phyloP scores from a whole-genome alignment of 2,888 invertebrate species.

The Galerucella nymphaeae region DNA sequence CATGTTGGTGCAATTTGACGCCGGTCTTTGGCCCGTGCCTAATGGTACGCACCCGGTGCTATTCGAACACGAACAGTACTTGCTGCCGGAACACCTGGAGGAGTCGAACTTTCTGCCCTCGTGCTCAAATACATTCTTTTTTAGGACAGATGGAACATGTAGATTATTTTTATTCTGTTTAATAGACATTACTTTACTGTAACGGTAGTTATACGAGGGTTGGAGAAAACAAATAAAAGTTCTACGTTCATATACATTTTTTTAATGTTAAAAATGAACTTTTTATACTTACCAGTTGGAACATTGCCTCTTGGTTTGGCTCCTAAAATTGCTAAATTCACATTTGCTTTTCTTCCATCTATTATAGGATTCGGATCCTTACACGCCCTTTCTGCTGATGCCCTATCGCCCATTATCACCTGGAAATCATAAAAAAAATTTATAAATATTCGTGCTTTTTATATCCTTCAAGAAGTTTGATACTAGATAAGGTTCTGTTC shows the following conservation, averaged over 20 bases:
- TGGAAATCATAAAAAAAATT: slow-evolving; percentile 63
- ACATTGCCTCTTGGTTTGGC: slow-evolving; percentile 94
- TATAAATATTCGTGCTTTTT: slow-evolving; percentile 10
- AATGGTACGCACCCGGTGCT: slow-evolving; percentile 34
- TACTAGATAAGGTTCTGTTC: too few relatives aligned
- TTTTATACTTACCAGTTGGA: slow-evolving; percentile 74
- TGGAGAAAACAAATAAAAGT: too few relatives aligned
- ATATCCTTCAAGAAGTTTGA: too few relatives aligned
- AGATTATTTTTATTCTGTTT: not conserved
- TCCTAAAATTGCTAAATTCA: slow-evolving; percentile 96
- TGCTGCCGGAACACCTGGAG: slow-evolving; percentile 43
- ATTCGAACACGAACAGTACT: slow-evolving; percentile 43
- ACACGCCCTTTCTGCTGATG: slow-evolving; percentile 94
- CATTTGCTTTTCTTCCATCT: slow-evolving; percentile 98
- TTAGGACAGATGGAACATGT: slow-evolving; percentile 10
- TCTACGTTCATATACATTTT: too few relatives aligned
- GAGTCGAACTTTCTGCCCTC: slow-evolving; percentile 21
- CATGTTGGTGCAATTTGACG: slow-evolving; percentile 47
- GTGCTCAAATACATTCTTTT: slow-evolving; percentile 11
- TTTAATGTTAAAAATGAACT: not conserved
- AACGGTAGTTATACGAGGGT: too few relatives aligned
- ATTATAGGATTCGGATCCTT: slow-evolving; percentile 99
- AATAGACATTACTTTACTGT: not conserved
- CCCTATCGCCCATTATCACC: slow-evolving; percentile 98
- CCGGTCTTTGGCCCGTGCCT: slow-evolving; percentile 34